Base-by-base conservation (phyloP, 2,888 invertebrate species). In the Eucera pruinosa region DNA sequence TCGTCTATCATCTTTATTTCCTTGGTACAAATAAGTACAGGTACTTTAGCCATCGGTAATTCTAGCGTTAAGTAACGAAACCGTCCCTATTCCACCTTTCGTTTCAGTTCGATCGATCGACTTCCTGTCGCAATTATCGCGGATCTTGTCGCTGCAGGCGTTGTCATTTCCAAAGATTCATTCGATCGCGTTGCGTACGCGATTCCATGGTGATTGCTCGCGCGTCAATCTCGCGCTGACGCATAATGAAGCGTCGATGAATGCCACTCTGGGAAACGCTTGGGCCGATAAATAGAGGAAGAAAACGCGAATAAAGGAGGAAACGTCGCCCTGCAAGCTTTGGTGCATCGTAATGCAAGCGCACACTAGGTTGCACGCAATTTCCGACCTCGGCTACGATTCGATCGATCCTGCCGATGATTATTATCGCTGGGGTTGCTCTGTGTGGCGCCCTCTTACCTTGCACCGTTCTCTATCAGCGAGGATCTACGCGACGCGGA, bases 331-430 rank as follows among this genome's bases (percentile, higher is more conserved):
- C 20, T 50, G 55, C 25, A 41, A 41, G 45, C 45, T 48, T 41
- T 33, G 61, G 36, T 18, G 54, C 36, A 9, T 11, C 45, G 36
- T 15, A 25, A 47, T 47, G 27, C 30, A 78, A 57, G 30, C 73
- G 39, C 54, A 36, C 54, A 25, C 23, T 20, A 30, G 62, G 57
- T 60, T 48, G 71, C 81, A 71, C 79, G 69, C 79, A 60, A 75
- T 81, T 58, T 33, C 55, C 43, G 39, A 43, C 39, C 20, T 47
- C 48, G n/a, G 43, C 18, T 20, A 11, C 41, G 20, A n/a, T 39
- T 45, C 65, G 36, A 65, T 69, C 65, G 55, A 52, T 52, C 15
- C 20, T 20, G 2, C 13, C 13, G 48, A 36, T n/a, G 48, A 62
- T 62, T 36, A 62, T 62, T 25, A 47, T 60, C 15, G 23, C 23